Conservation (phyloP, 2,113 vertebrate species). For the Sceloporus tristichus region DNA sequence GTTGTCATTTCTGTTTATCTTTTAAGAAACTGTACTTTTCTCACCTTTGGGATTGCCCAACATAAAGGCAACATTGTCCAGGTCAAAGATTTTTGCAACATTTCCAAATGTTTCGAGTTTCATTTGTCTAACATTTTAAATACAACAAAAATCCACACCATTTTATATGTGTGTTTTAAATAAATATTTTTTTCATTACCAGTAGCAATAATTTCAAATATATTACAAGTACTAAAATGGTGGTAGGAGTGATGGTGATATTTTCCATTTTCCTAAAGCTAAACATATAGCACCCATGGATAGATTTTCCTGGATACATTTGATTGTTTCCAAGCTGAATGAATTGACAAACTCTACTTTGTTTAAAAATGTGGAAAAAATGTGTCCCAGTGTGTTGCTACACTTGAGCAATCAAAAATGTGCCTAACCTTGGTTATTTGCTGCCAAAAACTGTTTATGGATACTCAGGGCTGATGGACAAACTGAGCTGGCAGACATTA, state of each 20-base stretch:
- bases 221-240: neutral
- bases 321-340: neutral
- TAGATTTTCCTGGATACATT: neutral
- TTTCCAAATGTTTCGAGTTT: neutral
- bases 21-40: neutral
- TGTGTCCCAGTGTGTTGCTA: neutral
- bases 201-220: neutral
- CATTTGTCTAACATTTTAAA: neutral
- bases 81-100: neutral
- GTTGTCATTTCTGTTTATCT: fast-evolving
- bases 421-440: slow-evolving; percentile 1
- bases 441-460: neutral
- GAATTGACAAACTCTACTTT: neutral
- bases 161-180: too few relatives aligned
- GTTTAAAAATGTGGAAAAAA: neutral
- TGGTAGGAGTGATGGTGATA: neutral
- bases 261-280: neutral
- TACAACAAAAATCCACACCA: too few relatives aligned
- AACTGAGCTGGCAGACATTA: neutral
- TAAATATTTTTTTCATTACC: too few relatives aligned
- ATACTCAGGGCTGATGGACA: neutral
- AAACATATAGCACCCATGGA: neutral
- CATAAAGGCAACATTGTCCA: fast-evolving
- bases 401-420: neutral
- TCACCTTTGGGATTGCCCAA: fast-evolving